Evolutionary conservation across 2,888 invertebrate genomes (phyloP).

Genomic region (Epinotia demarniana): DNA sequence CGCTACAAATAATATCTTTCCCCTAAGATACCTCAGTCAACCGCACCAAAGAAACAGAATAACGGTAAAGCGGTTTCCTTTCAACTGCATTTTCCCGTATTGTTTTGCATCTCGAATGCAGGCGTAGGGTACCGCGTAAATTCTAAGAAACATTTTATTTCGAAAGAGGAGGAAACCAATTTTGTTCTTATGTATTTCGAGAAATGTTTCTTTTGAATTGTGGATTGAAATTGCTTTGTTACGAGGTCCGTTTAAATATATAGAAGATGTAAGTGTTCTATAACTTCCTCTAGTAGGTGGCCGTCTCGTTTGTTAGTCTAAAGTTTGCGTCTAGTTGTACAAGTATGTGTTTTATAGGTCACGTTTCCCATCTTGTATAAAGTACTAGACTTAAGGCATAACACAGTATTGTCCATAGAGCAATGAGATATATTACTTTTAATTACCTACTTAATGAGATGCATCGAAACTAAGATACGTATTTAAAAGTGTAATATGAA

Average conservation of each 20-base stretch:
- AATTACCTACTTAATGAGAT: too few relatives aligned
- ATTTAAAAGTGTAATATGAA: too few relatives aligned
- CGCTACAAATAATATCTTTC: slow-evolving; percentile 1
- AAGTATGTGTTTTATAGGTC: neutral
- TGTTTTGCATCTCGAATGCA: slow-evolving; percentile 42
- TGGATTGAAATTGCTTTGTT: slow-evolving; percentile 16
- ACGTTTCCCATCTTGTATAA: neutral
- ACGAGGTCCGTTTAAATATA: neutral
- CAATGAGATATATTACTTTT: too few relatives aligned
- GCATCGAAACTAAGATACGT: too few relatives aligned
- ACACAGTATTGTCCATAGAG: too few relatives aligned
- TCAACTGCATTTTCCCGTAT: slow-evolving; percentile 31
- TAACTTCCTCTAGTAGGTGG: neutral
- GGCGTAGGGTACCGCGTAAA: slow-evolving; percentile 45
- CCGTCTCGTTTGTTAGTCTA: neutral
- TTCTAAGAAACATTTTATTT: slow-evolving; percentile 48
- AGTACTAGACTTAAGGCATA: too few relatives aligned
- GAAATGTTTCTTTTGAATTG: slow-evolving; percentile 41
- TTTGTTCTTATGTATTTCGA: slow-evolving; percentile 49
- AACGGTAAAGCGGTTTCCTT: slow-evolving; percentile 28
- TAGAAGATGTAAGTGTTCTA: neutral
- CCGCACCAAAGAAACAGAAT: slow-evolving; percentile 14
- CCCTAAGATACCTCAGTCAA: slow-evolving; percentile 9
- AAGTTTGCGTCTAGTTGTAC: neutral
- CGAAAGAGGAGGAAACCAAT: slow-evolving; percentile 50